These are phyloP conservation scores for Cyprinella venusta DNA, from an alignment of 2,797 vertebrate species.

Conservation along the genomic window DNA sequence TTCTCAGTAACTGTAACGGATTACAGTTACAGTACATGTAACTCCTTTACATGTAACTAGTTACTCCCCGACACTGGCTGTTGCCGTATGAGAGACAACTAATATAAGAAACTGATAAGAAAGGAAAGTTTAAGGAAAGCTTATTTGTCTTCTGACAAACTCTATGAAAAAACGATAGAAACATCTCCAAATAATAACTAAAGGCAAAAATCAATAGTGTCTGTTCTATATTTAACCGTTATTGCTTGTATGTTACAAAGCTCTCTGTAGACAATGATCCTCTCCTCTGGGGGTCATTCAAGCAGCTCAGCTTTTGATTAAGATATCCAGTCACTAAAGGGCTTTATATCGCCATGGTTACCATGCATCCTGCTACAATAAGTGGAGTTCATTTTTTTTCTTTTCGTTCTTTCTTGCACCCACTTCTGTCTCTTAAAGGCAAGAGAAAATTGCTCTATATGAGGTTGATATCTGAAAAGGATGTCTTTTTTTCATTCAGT, in stretches of 20 bases:
- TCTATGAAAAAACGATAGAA: not conserved
- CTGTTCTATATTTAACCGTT: constrained; percentile 24
- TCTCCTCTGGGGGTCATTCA: constrained; percentile 37
- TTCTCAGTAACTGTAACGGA: too few relatives aligned
- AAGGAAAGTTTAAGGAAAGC: not conserved
- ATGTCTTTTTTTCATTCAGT: not conserved
- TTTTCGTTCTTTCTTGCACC: not conserved
- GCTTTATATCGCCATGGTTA: constrained; percentile 50
- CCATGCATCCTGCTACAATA: constrained; percentile 27
- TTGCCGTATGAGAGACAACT: not conserved
- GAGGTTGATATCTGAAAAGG: not conserved
- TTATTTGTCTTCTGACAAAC: not conserved
- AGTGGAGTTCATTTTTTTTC: not conserved
- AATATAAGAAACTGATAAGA: not conserved
- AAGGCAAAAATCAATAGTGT: constrained; percentile 40
- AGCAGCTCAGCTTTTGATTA: constrained; percentile 46
- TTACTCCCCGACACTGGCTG: not conserved
- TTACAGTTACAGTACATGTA: too few relatives aligned
- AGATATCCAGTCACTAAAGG: constrained; percentile 41
- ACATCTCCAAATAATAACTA: not conserved
- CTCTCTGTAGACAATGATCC: constrained; percentile 24
- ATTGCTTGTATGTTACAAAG: constrained; percentile 28
- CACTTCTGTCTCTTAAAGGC: constrained; percentile 7
- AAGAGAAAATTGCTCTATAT: constrained; percentile 16
- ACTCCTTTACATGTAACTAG: too few relatives aligned